phyloP scores from a whole-genome alignment of 2,888 invertebrate species.

The Chymomyza amoena region DNA sequence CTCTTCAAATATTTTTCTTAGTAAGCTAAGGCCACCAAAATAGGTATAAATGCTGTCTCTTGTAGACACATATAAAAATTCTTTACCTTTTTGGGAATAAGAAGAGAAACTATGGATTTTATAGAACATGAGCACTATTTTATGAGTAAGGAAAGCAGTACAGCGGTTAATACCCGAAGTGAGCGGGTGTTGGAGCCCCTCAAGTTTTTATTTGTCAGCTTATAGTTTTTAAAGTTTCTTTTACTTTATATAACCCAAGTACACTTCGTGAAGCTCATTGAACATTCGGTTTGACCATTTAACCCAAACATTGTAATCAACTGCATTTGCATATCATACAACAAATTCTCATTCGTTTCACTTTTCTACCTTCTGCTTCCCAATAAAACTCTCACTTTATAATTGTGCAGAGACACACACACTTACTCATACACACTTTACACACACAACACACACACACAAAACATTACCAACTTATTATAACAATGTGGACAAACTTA shows the following conservation, averaged over 20 bases:
- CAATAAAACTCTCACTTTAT: constrained; percentile 64
- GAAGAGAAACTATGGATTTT: too few relatives aligned
- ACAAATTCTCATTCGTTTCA: constrained; percentile 58
- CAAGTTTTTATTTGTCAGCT: too few relatives aligned
- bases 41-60: too few relatives aligned
- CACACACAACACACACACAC: constrained; percentile 2
- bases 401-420: constrained; percentile 19
- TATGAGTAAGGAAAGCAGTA: too few relatives aligned
- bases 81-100: too few relatives aligned
- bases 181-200: too few relatives aligned
- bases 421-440: constrained; percentile 9
- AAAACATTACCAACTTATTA: constrained; percentile 18
- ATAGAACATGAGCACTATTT: too few relatives aligned
- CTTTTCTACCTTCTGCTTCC: constrained; percentile 42
- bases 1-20: too few relatives aligned
- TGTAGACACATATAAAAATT: too few relatives aligned
- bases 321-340: background rate
- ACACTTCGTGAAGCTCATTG: background rate
- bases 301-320: background rate
- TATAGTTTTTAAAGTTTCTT: too few relatives aligned
- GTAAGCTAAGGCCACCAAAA: too few relatives aligned
- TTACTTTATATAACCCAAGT: background rate
- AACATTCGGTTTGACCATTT: background rate
- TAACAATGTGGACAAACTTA: constrained; percentile 58
- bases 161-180: too few relatives aligned